phyloP scores from a whole-genome alignment of 2,888 invertebrate species.

The Erynnis tages region DNA sequence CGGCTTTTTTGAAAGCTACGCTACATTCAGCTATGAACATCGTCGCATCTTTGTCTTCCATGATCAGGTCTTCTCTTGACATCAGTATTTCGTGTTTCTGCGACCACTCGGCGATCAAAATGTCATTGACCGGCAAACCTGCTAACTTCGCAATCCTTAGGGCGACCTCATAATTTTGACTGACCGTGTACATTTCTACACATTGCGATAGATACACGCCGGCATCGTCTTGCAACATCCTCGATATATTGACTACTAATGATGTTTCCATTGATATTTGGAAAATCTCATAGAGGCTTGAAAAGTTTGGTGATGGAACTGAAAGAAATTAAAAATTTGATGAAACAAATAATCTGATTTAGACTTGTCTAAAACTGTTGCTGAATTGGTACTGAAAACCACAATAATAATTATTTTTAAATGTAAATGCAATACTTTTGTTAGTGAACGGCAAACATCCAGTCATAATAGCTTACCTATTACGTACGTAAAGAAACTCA shows the following conservation, averaged over 20 bases:
- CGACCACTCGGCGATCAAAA: conserved; percentile 80
- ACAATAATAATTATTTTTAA: too few relatives aligned
- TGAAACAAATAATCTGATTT: too few relatives aligned
- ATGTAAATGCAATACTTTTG: too few relatives aligned
- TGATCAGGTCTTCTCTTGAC: conserved; percentile 46
- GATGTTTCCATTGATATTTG: conserved; percentile 81
- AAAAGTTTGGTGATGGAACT: conserved; percentile 70
- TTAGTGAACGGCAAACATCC: too few relatives aligned
- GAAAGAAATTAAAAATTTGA: conserved; percentile 36
- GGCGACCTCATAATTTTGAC: conserved; percentile 79
- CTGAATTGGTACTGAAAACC: too few relatives aligned
- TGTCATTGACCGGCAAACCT: conserved; percentile 71
- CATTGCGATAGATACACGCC: conserved; percentile 76
- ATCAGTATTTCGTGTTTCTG: conserved; percentile 66
- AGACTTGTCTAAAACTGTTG: too few relatives aligned
- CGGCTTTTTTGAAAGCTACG: conserved; percentile 80
- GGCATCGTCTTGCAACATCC: conserved; percentile 64
- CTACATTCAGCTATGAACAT: conserved; percentile 83
- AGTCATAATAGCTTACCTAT: too few relatives aligned
- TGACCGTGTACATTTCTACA: conserved; percentile 73
- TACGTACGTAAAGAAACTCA: too few relatives aligned
- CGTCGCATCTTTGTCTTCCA: conserved; percentile 63
- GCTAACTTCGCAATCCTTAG: conserved; percentile 80
- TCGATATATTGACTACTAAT: conserved; percentile 76
- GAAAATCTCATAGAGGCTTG: conserved; percentile 70